Percentiles rank a stretch among this genome's conserved stretches.
Conservation (phyloP, 2,113 vertebrate species). For the Butorides virescens region DNA sequence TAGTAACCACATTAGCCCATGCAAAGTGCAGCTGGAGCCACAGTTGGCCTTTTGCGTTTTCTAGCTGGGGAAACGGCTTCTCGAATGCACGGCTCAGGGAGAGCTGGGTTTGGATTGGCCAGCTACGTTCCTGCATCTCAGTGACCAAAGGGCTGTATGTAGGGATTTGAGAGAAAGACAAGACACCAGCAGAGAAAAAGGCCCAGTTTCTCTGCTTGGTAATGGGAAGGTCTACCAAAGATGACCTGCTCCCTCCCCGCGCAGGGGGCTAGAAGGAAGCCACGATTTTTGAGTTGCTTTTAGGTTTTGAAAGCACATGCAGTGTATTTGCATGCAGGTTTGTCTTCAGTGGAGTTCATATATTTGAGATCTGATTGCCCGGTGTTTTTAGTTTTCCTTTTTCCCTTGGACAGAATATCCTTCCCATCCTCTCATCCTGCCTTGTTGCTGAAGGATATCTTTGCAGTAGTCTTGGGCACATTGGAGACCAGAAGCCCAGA, state of each 20-base stretch:
- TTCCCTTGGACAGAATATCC: not conserved
- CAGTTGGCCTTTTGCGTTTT: not conserved
- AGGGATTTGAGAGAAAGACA: not conserved
- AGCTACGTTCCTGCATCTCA: not conserved
- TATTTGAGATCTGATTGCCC: not conserved
- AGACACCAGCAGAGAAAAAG: not conserved
- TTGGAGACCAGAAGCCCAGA: not conserved
- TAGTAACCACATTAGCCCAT: constrained; percentile 11
- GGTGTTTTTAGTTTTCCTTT: not conserved
- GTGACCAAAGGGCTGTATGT: not conserved
- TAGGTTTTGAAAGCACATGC: not conserved
- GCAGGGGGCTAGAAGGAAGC: not conserved
- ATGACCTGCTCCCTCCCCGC: rapidly evolving
- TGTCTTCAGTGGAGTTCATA: not conserved
- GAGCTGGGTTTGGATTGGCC: not conserved
- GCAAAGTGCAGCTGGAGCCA: constrained; percentile 34
- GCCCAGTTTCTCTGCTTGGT: not conserved
- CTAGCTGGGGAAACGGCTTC: not conserved
- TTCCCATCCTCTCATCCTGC: not conserved
- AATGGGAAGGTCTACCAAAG: not conserved
- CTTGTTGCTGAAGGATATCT: not conserved
- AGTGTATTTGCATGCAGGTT: not conserved
- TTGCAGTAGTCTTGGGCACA: not conserved
- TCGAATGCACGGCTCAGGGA: not conserved
- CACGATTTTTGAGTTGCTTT: not conserved